Evolutionary conservation across 2,888 invertebrate species (phyloP).

Genomic region (Heteromurus nitidus): DNA sequence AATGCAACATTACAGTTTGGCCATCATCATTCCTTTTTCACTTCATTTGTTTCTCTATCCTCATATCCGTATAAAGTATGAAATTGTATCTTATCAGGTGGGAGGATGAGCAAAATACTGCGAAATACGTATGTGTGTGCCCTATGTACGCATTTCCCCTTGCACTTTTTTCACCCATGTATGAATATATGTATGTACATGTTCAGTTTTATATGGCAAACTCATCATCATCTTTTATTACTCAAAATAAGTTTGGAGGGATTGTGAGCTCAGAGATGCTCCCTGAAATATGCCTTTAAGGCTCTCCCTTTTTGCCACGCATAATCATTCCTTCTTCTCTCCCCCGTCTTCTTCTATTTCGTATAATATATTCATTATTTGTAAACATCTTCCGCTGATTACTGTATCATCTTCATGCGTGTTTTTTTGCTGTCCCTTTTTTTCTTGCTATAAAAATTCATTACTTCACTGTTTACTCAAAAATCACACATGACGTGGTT

Average conservation of each 20-base stretch:
- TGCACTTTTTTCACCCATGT: slow-evolving; percentile 3
- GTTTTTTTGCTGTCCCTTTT: background rate
- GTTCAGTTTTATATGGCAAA: background rate
- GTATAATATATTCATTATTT: slow-evolving; percentile 42
- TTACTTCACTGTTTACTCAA: background rate
- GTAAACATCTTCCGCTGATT: slow-evolving; percentile 39
- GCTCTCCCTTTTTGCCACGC: slow-evolving; percentile 24
- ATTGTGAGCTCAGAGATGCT: background rate
- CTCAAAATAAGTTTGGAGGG: slow-evolving; percentile 3
- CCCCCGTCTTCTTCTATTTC: background rate
- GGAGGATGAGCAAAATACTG: slow-evolving; percentile 20
- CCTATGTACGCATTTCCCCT: too few species aligned
- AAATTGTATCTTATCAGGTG: slow-evolving; percentile 33
- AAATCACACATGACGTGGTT: slow-evolving; percentile 27
- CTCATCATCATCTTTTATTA: background rate
- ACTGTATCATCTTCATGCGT: slow-evolving; percentile 3
- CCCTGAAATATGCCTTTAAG: slow-evolving; percentile 19
- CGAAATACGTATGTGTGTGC: background rate
- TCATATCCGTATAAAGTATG: slow-evolving; percentile 14
- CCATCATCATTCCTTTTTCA: slow-evolving; percentile 9
- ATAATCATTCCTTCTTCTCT: background rate
- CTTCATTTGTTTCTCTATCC: slow-evolving; percentile 22
- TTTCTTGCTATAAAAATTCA: background rate
- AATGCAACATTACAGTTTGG: slow-evolving; percentile 24
- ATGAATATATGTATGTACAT: background rate